Evolutionary conservation across 1,140 invertebrate species (phyloP), one percentile per base, ranked within the genome.

Genomic region (Acromyrmex heyeri): DNA sequence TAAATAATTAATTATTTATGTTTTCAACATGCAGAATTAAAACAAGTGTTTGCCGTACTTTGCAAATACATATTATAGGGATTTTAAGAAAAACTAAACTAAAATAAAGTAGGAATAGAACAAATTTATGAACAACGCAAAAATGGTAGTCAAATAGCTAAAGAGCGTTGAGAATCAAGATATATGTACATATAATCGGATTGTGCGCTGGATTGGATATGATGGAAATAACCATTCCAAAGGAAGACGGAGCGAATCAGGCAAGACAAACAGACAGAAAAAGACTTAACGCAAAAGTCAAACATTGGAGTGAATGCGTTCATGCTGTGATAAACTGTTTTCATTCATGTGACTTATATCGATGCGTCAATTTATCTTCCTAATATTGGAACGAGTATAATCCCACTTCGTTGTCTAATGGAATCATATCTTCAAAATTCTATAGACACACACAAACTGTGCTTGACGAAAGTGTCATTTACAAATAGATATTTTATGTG

Each of bases 331-430:
- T 2, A 24, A 38, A 55, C 21, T 44, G 34, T 30, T 14, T 73
- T 59, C 12, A 12, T 78, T 78, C 59, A 5, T 27, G 21, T 14
- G 21, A 70, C 10, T 69, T 38, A 4, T 81, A 38, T 38, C 30
- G 34, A 57, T 57, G 30, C 62, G 2, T 50, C 50, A 14, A 27
- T 34, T 53, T 34, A 55, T 69, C 0, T 78, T 5, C 8, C 2
- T 55, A 44, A 64, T 24, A 7, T 38, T 21, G 8, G 12, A 34
- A 18, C 18, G 50, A 65, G 0, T 24, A 21, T 34, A 67, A n/a
- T 38, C 21, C 8, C 16, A 53, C 59, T 65, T 78, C 62, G 48
- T 79, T 21, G 67, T 67, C 44, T 67, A 65, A 30, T 44, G 3
- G n/a, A 50, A 50, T 65, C 21, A 30, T 7, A 76, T 4, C 8